Evolutionary conservation across 2,888 invertebrate species (phyloP).

Genomic region (Drosophila prostipennis): DNA sequence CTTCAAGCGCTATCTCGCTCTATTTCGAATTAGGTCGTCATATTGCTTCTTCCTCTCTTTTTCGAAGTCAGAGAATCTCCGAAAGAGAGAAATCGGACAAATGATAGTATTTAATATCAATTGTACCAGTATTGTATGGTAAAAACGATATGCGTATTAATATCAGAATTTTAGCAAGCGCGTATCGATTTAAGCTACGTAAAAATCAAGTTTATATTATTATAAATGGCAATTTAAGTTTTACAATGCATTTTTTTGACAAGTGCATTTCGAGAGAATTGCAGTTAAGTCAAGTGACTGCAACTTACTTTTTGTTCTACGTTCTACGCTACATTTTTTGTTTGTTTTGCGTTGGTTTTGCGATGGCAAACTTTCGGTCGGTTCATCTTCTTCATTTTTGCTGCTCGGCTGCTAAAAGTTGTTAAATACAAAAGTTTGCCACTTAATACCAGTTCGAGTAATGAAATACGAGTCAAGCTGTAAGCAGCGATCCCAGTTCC

Average conservation of each 20-base stretch:
- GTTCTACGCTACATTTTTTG: conserved; percentile 6
- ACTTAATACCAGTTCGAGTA: conserved; percentile 79
- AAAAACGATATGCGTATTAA: too few relatives aligned
- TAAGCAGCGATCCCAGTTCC: conserved; percentile 20
- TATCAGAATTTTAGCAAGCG: too few relatives aligned
- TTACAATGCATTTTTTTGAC: neutral
- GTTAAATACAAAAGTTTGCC: conserved; percentile 79
- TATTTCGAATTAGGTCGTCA: too few relatives aligned
- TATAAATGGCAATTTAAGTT: too few relatives aligned
- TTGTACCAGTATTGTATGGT: too few relatives aligned
- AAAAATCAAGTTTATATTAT: too few relatives aligned
- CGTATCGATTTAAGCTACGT: too few relatives aligned
- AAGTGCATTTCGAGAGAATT: conserved; percentile 23
- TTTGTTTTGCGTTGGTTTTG: conserved; percentile 30
- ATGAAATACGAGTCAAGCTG: conserved; percentile 72
- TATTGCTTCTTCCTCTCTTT: too few relatives aligned
- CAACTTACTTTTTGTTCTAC: conserved; percentile 58
- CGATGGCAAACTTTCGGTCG: conserved; percentile 53
- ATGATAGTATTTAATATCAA: too few relatives aligned
- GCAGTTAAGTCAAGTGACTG: conserved; percentile 75
- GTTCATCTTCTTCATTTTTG: conserved; percentile 66
- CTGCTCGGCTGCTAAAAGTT: conserved; percentile 72
- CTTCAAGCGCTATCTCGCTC: too few relatives aligned
- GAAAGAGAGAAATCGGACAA: too few relatives aligned
- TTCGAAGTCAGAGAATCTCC: too few relatives aligned